Evolutionary conservation across 2,888 invertebrate species (phyloP), one percentile per base, ranked within the genome.

Genomic region (Acrobasis suavella): DNA sequence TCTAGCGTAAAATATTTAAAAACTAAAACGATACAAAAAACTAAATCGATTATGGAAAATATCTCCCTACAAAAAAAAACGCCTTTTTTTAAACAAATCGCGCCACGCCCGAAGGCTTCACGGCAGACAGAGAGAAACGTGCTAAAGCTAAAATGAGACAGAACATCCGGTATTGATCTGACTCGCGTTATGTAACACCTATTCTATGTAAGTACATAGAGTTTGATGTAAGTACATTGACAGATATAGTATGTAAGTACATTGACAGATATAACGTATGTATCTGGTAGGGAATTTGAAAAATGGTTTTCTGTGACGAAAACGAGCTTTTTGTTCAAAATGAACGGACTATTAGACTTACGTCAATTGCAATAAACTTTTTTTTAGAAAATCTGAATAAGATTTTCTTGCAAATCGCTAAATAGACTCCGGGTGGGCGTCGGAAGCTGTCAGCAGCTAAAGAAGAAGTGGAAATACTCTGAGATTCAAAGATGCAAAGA

Each of bases 81-180:
- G 1, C 6, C 42, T 5, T 3, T 46, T 6, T 14, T n/a, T n/a
- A 2, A 1, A 1, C 6, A 14, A 46, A 14, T n/a, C n/a, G 46
- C 46, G 46, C 37, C 54, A 38, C 54, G n/a, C 50, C 59, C 37
- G 49, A 60, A 60, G 37, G 38, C 59, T n/a, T 38, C 16, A 32
- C 46, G 2, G 0, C 32, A 50, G 59, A 51, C 12, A 50, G 59
- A 50, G 59, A 50, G 17, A 14, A 38, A 37, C 50, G 38, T 12
- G 10, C 16, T 7, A 15, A 32, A 60, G 10, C 16, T 7, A 15
- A 32, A 60, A 16, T 14, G 59, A 17, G 59, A 60, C 12, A 14
- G 50, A 14, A 46, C 14, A 51, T 60, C 59, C 59, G 59, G 59
- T 60, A 60, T 60, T 60, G 59, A 60, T 60, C 59, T 39, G 17